A percentile compares a stretch with the other conserved stretches of the same genome.
Evolutionary conservation across 2,888 invertebrate genomes (phyloP).

Genomic region (Agonum fuliginosum): DNA sequence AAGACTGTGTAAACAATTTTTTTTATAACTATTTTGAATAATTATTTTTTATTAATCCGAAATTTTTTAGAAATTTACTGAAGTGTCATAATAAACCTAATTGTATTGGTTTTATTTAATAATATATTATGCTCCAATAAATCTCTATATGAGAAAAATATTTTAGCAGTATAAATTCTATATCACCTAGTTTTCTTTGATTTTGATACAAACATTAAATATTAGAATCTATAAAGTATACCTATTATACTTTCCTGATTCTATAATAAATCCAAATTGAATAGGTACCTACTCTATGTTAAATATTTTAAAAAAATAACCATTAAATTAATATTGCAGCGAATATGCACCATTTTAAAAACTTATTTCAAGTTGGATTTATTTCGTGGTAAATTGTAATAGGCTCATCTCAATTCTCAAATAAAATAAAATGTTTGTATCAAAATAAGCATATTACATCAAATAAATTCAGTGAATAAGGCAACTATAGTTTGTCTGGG

Average conservation of each 20-base stretch:
- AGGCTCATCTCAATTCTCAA: conserved; percentile 43
- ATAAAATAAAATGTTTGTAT: conserved; percentile 50
- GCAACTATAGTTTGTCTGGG: conserved; percentile 44
- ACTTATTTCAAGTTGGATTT: conserved; percentile 38
- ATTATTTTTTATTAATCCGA: background rate
- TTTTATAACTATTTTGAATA: conserved; percentile 31
- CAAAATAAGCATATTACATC: conserved; percentile 33
- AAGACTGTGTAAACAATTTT: conserved; percentile 33
- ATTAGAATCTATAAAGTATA: conserved; percentile 8
- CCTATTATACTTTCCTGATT: conserved; percentile 4
- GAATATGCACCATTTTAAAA: conserved; percentile 44
- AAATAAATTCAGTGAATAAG: conserved; percentile 23
- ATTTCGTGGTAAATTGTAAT: conserved; percentile 28
- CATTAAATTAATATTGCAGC: conserved; percentile 24
- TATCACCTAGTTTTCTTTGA: conserved; percentile 31
- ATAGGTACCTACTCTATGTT: conserved; percentile 11
- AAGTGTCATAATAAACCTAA: conserved; percentile 34
- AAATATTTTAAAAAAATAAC: background rate
- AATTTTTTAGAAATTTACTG: background rate
- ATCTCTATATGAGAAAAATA: conserved; percentile 40
- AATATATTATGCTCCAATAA: conserved; percentile 37
- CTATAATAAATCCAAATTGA: conserved; percentile 31
- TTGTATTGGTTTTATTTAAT: conserved; percentile 6
- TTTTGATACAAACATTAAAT: conserved; percentile 53
- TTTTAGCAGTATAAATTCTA: conserved; percentile 48